Percentiles rank a stretch among this genome's conserved stretches.
Conservation (phyloP, 2,888 invertebrate species). For the Furcula furcula region DNA sequence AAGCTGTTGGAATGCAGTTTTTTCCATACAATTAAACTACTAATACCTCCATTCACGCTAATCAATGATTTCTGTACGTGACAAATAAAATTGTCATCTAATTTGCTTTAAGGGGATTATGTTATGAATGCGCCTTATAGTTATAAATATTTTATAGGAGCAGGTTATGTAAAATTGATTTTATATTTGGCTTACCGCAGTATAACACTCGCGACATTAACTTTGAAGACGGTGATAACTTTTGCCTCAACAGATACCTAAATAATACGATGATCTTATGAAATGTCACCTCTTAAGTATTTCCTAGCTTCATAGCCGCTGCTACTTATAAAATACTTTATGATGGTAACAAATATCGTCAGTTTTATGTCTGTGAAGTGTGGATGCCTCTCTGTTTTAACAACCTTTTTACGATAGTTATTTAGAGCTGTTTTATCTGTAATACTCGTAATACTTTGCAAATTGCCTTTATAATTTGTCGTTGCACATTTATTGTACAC, state of each 20-base stretch:
- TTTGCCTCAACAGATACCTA: slow-evolving; percentile 34
- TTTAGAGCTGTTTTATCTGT: slow-evolving; percentile 42
- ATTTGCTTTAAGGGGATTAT: slow-evolving; percentile 36
- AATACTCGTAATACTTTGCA: slow-evolving; percentile 37
- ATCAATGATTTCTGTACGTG: slow-evolving; percentile 20
- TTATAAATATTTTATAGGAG: no score
- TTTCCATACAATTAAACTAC: slow-evolving; percentile 45
- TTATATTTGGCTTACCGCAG: slow-evolving; percentile 14
- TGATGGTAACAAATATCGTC: slow-evolving; percentile 53
- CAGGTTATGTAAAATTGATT: no score
- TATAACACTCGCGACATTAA: slow-evolving; percentile 15
- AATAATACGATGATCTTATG: slow-evolving; percentile 43
- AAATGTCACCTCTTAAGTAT: slow-evolving; percentile 36
- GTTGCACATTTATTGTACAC: slow-evolving; percentile 31
- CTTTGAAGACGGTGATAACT: slow-evolving; percentile 29
- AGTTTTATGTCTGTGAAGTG: slow-evolving; percentile 49
- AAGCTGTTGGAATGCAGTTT: slow-evolving; percentile 44
- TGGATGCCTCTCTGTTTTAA: slow-evolving; percentile 38
- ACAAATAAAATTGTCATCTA: slow-evolving; percentile 32
- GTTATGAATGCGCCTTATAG: slow-evolving; percentile 17
- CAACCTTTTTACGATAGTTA: slow-evolving; percentile 35
- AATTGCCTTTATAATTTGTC: slow-evolving; percentile 38
- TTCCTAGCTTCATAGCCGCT: slow-evolving; percentile 33
- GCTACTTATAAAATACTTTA: slow-evolving; percentile 55
- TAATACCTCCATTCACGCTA: slow-evolving; percentile 24